Percentiles rank a stretch among this genome's conserved stretches.
phyloP scores from a whole-genome alignment of 1,140 invertebrate genomes.

The Cydia strobilella region DNA sequence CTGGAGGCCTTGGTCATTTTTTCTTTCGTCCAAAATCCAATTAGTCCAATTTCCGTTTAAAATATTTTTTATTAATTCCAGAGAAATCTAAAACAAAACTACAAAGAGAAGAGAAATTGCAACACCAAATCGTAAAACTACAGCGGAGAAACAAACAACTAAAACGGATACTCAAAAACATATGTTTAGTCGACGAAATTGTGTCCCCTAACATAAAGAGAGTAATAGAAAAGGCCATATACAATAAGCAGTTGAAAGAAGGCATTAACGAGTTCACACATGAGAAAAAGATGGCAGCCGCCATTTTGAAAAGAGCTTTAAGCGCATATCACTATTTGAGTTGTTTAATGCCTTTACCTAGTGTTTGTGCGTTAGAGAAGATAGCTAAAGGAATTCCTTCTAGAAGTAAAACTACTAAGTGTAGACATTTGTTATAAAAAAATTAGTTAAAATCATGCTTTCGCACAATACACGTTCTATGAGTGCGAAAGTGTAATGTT shows the following conservation, averaged over 20 bases:
- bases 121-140: neutral
- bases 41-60: neutral
- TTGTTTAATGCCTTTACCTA: neutral
- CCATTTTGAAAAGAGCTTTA: constrained; percentile 21
- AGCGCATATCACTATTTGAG: constrained; percentile 12
- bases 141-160: constrained; percentile 7
- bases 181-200: neutral
- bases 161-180: constrained; percentile 24
- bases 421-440: constrained; percentile 1
- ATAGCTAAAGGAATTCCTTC: neutral
- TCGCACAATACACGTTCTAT: too few species aligned
- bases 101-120: neutral
- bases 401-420: constrained; percentile 8
- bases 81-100: neutral
- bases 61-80: neutral
- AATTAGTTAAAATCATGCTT: neutral
- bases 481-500: neutral
- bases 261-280: constrained; percentile 16
- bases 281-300: neutral
- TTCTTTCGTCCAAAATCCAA: neutral
- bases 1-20: neutral
- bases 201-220: constrained; percentile 9
- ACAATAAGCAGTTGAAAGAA: neutral
- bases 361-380: constrained; percentile 21
- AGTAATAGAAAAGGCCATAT: neutral